These are phyloP conservation scores for Oreortyx pictus DNA, from an alignment of 2,797 vertebrate genomes.

Conservation along the genomic window DNA sequence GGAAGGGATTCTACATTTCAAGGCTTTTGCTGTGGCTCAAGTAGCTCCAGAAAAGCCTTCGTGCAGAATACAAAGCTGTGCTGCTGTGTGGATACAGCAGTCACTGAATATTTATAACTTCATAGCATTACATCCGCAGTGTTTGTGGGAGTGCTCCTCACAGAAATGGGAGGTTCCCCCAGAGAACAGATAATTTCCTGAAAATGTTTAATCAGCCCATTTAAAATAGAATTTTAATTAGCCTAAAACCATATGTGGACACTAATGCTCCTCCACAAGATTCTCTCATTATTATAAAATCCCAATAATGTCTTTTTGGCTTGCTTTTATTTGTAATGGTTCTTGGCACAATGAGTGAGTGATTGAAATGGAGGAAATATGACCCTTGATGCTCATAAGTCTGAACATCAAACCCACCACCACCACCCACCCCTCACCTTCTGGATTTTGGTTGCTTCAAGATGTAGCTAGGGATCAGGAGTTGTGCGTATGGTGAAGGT, in stretches of 20 bases:
- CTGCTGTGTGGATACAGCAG: not conserved
- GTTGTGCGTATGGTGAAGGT: not conserved
- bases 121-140: not conserved
- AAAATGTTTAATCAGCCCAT: not conserved
- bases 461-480: not conserved
- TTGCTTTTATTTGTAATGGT: not conserved
- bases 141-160: not conserved
- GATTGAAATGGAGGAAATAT: not conserved
- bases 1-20: not conserved
- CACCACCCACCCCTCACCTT: not conserved
- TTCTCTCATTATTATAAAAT: not conserved
- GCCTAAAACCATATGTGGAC: not conserved
- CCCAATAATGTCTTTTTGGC: not conserved
- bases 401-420: not conserved
- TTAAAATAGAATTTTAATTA: constrained; percentile 8
- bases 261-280: not conserved
- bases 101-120: constrained; percentile 27
- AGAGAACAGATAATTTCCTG: not conserved
- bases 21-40: not conserved
- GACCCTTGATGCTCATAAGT: not conserved
- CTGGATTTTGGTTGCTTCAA: not conserved
- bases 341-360: not conserved
- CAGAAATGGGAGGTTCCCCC: not conserved
- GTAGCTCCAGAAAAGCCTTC: not conserved
- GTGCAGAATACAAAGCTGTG: not conserved